Base-by-base conservation (phyloP, 2,888 invertebrate genomes). In the Eumacrocentrus americanus region DNA sequence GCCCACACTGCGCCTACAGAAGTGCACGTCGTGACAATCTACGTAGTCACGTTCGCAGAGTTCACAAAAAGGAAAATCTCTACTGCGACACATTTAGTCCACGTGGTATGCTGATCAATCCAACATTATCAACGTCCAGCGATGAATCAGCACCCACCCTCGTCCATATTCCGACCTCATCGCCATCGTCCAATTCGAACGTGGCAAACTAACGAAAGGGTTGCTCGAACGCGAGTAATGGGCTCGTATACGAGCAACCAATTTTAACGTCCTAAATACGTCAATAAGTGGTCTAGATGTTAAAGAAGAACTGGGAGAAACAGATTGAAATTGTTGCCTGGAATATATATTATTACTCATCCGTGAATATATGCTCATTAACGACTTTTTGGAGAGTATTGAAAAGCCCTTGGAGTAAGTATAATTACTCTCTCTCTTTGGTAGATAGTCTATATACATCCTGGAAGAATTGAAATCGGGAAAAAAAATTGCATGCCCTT, bases 71-170 rank as follows among this genome's bases (percentile, higher is more conserved):
- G 68, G 82, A 84, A 58, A 84, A 85, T 68, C 78, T 85, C 64
- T 84, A 83, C 64, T 84, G 84, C 73, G 85, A 85, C 71, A 85
- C 85, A 20, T 85, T 85, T 72, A 84, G 83, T 61, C 85, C 85
- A 2, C 79, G 84, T 23, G 83, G 83, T 20, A 82, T 83, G 81
- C 67, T 83, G 61, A 69, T 82, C 37, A 73, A 79, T 0, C 77
- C 82, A 5, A 74, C 47, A 11, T 34, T 34, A 25, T 65, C 14
- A 63, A 22, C 63, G 16, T 58, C 54, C 14, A 46, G 40, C 5
- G 14, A 22, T 12, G 60, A 64, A 25, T 60, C 60, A n/a, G 35
- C 56, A 37, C 40, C 60, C 25, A 51, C 60, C 3, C 57, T 63
- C 52, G 65, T 67, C 20, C 70, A 70, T 57, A 75, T 70, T 57